A percentile compares a stretch with the other conserved stretches of the same genome.
Conservation (phyloP, 2,113 vertebrate species). For the Neolamprologus modestus region DNA sequence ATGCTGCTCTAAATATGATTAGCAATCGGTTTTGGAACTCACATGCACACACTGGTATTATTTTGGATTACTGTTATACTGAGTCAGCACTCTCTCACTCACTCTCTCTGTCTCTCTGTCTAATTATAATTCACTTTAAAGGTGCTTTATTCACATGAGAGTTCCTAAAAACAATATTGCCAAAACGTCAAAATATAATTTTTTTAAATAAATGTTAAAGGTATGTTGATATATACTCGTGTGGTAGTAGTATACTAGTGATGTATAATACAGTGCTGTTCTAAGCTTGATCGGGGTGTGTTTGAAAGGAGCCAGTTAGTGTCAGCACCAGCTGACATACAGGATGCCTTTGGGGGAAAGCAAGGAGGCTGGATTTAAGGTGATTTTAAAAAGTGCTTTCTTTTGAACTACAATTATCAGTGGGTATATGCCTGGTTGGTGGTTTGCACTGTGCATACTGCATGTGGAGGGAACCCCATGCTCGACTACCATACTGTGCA, state of each 20-base stretch:
- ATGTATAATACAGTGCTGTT: rapidly evolving
- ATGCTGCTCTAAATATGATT: background rate
- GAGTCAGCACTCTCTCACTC: background rate
- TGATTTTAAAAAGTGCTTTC: rapidly evolving
- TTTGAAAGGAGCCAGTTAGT: background rate
- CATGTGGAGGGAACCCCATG: background rate
- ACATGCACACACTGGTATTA: background rate
- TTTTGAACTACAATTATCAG: rapidly evolving
- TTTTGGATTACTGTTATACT: conserved; percentile 8
- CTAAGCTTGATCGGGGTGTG: background rate
- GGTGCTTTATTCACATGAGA: rapidly evolving
- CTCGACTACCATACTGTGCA: background rate
- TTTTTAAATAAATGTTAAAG: background rate
- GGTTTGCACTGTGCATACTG: background rate
- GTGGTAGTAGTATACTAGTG: background rate
- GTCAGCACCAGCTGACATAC: background rate
- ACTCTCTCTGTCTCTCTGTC: background rate
- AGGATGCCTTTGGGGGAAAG: background rate
- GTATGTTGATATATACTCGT: background rate
- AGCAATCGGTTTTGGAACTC: background rate
- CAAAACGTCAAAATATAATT: background rate
- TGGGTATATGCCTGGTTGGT: background rate
- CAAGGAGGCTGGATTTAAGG: background rate
- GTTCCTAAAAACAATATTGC: background rate
- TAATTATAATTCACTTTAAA: background rate